phyloP scores from a whole-genome alignment of 2,113 vertebrate species.

The Toxostoma redivivum region DNA sequence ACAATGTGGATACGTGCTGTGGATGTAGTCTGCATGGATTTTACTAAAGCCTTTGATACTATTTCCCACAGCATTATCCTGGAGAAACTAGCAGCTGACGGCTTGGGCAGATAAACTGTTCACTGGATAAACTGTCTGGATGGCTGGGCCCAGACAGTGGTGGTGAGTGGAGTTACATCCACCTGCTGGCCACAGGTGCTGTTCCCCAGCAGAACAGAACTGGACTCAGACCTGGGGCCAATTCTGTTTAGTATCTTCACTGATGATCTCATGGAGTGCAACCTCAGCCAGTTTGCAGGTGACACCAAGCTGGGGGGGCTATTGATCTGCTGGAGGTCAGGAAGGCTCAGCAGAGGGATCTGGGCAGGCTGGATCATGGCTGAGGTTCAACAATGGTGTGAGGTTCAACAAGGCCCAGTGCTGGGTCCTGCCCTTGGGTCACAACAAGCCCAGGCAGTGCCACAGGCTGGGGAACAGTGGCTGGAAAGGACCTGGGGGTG shows the following conservation, averaged over 20 bases:
- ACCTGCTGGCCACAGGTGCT: background rate
- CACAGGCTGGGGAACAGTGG: background rate
- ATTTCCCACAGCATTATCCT: background rate
- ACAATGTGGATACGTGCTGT: accelerated
- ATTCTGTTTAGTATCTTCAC: background rate
- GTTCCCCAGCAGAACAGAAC: background rate
- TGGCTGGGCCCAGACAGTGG: background rate
- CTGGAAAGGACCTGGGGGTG: background rate
- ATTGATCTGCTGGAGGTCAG: background rate
- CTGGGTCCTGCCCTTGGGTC: background rate
- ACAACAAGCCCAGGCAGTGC: background rate
- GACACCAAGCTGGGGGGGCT: background rate
- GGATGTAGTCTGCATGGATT: background rate
- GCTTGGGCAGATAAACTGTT: background rate
- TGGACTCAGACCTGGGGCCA: background rate
- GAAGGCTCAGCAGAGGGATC: background rate
- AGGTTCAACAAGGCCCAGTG: background rate
- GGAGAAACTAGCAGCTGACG: background rate
- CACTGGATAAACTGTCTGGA: background rate
- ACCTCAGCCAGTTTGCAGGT: background rate
- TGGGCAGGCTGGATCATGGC: background rate
- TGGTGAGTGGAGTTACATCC: background rate
- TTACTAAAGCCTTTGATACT: background rate
- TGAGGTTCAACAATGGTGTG: background rate
- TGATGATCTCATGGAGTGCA: background rate